Percentiles rank a stretch among this genome's conserved stretches.
phyloP scores from a whole-genome alignment of 2,113 vertebrate genomes.

The Antennarius striatus region DNA sequence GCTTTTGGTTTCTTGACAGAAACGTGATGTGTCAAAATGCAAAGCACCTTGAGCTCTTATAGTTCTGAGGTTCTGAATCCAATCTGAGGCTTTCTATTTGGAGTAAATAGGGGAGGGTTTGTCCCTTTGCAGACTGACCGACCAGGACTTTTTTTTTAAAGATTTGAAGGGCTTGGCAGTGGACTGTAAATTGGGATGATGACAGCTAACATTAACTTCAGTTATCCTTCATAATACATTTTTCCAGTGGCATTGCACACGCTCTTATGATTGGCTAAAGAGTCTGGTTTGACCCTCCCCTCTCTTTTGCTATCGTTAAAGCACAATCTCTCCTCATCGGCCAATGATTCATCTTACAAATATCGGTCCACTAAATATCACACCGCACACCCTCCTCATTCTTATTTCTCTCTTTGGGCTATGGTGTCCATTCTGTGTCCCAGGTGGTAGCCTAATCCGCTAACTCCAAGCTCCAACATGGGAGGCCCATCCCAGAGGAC shows the following conservation, averaged over 20 bases:
- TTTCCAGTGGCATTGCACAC: constrained; percentile 12
- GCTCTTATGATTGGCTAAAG: constrained; percentile 64
- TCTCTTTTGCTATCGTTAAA: constrained; percentile 31
- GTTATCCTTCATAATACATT: constrained; percentile 13
- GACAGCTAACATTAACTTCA: constrained; percentile 29
- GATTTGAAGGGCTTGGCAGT: no score
- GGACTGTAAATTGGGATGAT: constrained; percentile 7
- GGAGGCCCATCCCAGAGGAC: constrained; percentile 53
- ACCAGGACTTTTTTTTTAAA: no score
- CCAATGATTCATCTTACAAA: constrained; percentile 27
- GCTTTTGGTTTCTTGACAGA: background rate
- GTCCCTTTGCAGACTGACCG: background rate
- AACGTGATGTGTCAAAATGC: background rate
- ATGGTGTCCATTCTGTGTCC: constrained; percentile 38
- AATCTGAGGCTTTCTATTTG: constrained; percentile 3
- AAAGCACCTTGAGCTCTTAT: background rate
- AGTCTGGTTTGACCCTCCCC: constrained; percentile 64
- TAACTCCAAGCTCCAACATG: constrained; percentile 29
- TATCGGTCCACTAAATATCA: constrained; percentile 41
- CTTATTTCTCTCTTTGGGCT: constrained; percentile 16
- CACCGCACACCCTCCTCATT: constrained; percentile 47
- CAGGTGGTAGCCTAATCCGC: constrained; percentile 59
- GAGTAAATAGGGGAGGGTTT: constrained; percentile 12
- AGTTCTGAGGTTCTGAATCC: constrained; percentile 11
- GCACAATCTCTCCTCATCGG: constrained; percentile 29